Conservation (phyloP, 2,113 vertebrate species). For the Dendrocopos noguchii region DNA sequence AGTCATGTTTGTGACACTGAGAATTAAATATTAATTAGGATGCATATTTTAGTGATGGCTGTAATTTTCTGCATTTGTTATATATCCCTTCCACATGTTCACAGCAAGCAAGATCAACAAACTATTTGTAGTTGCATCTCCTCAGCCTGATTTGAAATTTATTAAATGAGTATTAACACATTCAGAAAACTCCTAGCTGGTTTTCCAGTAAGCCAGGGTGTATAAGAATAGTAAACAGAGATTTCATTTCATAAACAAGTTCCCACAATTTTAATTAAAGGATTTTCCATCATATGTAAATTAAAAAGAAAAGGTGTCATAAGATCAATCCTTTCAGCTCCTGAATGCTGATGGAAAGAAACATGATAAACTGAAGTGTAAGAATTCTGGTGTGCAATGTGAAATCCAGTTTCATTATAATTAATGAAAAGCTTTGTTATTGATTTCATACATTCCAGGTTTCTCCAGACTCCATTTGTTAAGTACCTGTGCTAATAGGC, state of each 20-base stretch:
- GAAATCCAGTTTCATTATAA: neutral
- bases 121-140: neutral
- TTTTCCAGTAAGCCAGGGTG: neutral
- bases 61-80: neutral
- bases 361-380: neutral
- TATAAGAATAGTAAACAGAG: neutral
- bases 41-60: neutral
- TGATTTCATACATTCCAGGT: neutral
- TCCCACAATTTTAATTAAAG: neutral
- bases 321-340: slow-evolving; percentile 8
- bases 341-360: neutral
- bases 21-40: neutral
- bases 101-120: neutral
- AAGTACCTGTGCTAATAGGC: neutral
- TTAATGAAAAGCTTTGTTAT: slow-evolving; percentile 14
- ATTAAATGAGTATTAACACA: neutral
- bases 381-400: neutral
- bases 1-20: neutral
- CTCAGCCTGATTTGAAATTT: neutral
- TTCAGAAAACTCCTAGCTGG: neutral
- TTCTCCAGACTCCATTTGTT: slow-evolving; percentile 5
- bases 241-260: neutral
- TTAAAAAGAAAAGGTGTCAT: neutral
- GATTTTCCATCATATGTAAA: neutral
- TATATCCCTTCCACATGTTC: neutral